phyloP scores from a whole-genome alignment of 2,113 vertebrate genomes.

The Eulemur rufifrons region DNA sequence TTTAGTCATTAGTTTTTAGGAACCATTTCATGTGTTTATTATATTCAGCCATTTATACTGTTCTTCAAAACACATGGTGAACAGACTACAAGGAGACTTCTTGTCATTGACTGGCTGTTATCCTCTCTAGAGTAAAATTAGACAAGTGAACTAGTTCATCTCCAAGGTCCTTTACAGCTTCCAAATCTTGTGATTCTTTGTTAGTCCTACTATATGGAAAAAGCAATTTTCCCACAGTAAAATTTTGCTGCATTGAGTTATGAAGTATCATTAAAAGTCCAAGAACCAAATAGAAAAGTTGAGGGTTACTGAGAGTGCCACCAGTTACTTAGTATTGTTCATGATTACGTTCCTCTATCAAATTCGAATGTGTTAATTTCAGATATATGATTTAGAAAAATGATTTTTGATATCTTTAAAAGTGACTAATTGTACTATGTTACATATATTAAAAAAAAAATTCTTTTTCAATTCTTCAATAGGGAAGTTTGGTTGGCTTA shows the following conservation, averaged over 20 bases:
- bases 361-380: conserved; percentile 5
- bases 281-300: conserved; percentile 15
- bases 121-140: neutral
- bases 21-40: conserved; percentile 19
- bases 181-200: neutral
- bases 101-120: neutral
- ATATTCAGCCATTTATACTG: neutral
- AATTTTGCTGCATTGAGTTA: conserved; percentile 28
- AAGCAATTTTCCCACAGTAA: neutral
- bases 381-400: conserved; percentile 9
- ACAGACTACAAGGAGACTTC: neutral
- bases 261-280: conserved; percentile 13
- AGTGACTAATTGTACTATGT: neutral
- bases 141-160: neutral
- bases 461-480: conserved; percentile 55
- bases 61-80: conserved; percentile 9
- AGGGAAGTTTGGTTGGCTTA: conserved; percentile 95
- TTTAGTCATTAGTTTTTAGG: conserved; percentile 43
- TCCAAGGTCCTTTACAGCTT: neutral
- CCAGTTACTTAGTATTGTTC: neutral
- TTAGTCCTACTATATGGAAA: neutral
- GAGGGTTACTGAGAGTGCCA: neutral
- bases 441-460: neutral
- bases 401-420: neutral
- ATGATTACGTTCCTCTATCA: conserved; percentile 3